Evolutionary conservation across 2,797 vertebrate genomes (phyloP), one percentile per base, ranked within the genome.

Genomic region (Tangara arthus): DNA sequence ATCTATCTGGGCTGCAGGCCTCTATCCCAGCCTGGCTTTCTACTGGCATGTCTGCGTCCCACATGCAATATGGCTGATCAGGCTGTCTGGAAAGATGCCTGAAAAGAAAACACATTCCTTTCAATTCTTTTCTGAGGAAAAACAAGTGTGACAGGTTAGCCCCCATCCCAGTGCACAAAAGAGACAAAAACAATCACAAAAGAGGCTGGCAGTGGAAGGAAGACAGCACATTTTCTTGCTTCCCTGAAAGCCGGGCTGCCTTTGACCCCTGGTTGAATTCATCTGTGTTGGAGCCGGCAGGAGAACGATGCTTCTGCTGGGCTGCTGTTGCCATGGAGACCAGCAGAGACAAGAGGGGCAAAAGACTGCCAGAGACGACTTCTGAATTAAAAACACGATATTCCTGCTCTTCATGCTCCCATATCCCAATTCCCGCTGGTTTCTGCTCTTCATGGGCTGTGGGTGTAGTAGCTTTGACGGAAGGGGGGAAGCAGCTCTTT

Each of bases 271-370:
- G 89, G 53, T 82, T 81, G 96, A 95, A 95, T 95, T 95, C n/a
- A 27, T 96, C 82, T 75, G 61, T 42, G 41, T 53, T 57, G 70
- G 85, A 91, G 93, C 91, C 5, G 1, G 71, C 22, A 59, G 93
- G 81, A 76, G 70, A 72, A 83, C 24, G 85, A 96, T 89, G 90
- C 90, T 66, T 92, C 97, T 96, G 94, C 87, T 15, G 46, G 84
- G 94, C 89, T 86, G 92, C 85, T 84, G 98, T 98, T 98, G 95
- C 97, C 95, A 97, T 98, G 97, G 97, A 96, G 97, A 98, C 97
- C 69, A 94, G 95, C 94, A 96, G 96, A 97, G 97, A 97, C 94
- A 93, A 96, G 97, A 95, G 97, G 97, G 96, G 96, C 93, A 96
- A 96, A 97, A 96, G 93, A 95, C 93, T 96, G 91, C 94, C 37